Evolutionary conservation across 2,797 vertebrate species (phyloP).

Genomic region (Leucoraja ocellata): DNA sequence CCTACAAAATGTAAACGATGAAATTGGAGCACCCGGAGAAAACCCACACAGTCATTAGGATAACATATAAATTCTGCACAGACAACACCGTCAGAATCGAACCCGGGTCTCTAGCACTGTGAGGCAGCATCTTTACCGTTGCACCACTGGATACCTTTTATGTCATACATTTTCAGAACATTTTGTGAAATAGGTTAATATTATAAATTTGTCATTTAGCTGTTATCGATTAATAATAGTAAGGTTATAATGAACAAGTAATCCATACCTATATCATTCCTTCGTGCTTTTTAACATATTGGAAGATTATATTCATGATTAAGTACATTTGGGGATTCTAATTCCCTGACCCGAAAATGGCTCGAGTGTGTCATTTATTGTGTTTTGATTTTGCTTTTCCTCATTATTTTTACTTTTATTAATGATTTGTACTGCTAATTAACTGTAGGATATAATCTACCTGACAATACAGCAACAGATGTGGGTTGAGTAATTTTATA

Average conservation of each 20-base stretch:
- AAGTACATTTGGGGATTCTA: slow-evolving; percentile 48
- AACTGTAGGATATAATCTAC: slow-evolving; percentile 44
- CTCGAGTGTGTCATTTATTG: slow-evolving; percentile 46
- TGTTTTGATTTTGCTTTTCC: slow-evolving; percentile 42
- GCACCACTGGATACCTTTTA: no score
- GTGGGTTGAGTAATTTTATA: slow-evolving; percentile 38
- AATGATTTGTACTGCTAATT: slow-evolving; percentile 45
- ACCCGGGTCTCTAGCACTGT: no score
- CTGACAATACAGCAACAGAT: slow-evolving; percentile 40
- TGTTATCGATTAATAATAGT: neutral
- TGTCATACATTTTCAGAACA: neutral
- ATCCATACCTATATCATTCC: slow-evolving; percentile 43
- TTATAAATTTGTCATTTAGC: slow-evolving; percentile 27
- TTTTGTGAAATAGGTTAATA: slow-evolving; percentile 10
- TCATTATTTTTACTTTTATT: slow-evolving; percentile 35
- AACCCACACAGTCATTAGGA: no score
- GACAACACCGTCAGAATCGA: no score
- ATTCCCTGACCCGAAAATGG: slow-evolving; percentile 43
- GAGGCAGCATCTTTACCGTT: no score
- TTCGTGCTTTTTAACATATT: slow-evolving; percentile 43
- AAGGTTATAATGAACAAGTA: slow-evolving; percentile 41
- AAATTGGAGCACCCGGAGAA: no score
- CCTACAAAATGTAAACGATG: no score
- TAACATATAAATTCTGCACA: no score
- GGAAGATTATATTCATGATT: slow-evolving; percentile 45